Percentiles rank a stretch among this genome's conserved stretches.
Evolutionary conservation across 1,140 invertebrate genomes (phyloP).

Genomic region (Oncopodura yosiiana): DNA sequence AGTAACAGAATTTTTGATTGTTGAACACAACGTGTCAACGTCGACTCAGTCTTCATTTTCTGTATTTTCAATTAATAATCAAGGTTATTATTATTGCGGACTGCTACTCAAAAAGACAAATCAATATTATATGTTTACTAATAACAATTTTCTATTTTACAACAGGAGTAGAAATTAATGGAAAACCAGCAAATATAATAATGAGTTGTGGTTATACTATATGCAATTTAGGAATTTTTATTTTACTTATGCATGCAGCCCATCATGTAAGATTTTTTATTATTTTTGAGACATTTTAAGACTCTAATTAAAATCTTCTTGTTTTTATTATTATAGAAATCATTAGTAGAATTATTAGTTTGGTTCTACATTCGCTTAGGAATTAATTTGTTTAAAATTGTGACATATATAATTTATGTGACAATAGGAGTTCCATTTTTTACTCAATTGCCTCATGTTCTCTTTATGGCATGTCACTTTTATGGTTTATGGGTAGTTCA

Average conservation of each 20-base stretch:
- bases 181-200: slow-evolving; percentile 9
- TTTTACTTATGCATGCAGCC: slow-evolving; percentile 1
- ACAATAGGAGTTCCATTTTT: slow-evolving; percentile 5
- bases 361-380: slow-evolving; percentile 9
- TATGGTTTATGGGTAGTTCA: slow-evolving; percentile 12
- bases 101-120: neutral
- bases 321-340: slow-evolving; percentile 2
- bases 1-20: too few relatives aligned
- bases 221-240: neutral
- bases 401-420: slow-evolving; percentile 1
- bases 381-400: slow-evolving; percentile 5
- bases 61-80: neutral
- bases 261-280: neutral
- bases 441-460: slow-evolving; percentile 8
- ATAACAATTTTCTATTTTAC: neutral
- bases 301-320: too few relatives aligned
- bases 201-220: neutral
- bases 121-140: neutral
- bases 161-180: slow-evolving; percentile 7
- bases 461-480: slow-evolving; percentile 6
- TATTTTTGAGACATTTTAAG: too few relatives aligned
- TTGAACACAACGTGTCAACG: neutral
- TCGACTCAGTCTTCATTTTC: neutral
- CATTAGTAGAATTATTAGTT: slow-evolving; percentile 8
- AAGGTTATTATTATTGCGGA: neutral